Evolutionary conservation across 30 jellyfish, hydroid and myxozoan genomes (phyloP).

Genomic region (Cassiopea xamachana): DNA sequence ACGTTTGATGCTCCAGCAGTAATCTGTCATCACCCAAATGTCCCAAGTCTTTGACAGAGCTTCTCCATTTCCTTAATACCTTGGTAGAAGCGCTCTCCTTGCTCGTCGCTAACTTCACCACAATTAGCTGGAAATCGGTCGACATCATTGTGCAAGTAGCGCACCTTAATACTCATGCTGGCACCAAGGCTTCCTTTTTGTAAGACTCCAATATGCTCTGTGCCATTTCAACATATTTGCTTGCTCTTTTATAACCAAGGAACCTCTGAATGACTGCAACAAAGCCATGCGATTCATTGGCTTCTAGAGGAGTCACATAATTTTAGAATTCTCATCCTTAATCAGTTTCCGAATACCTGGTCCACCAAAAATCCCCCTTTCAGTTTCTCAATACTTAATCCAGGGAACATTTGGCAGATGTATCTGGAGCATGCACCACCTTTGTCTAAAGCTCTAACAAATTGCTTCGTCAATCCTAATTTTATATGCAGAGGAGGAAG

Average conservation of each 20-base stretch:
- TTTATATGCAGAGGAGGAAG: slow-evolving; percentile 38
- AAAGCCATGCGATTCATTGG: slow-evolving; percentile 19
- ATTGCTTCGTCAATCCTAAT: slow-evolving; percentile 38
- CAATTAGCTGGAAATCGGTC: slow-evolving; percentile 20
- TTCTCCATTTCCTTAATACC: slow-evolving; percentile 42
- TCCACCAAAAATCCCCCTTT: slow-evolving; percentile 13
- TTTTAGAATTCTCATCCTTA: neutral
- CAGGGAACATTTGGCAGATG: slow-evolving; percentile 45
- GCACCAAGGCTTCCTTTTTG: slow-evolving; percentile 8
- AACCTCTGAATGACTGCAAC: slow-evolving; percentile 19
- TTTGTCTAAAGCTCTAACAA: slow-evolving; percentile 37
- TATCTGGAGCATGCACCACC: slow-evolving; percentile 37
- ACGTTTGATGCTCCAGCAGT: slow-evolving; percentile 25
- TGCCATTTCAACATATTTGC: slow-evolving; percentile 10
- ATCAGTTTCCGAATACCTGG: slow-evolving; percentile 1
- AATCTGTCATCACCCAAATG: slow-evolving; percentile 26
- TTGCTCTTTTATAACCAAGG: slow-evolving; percentile 32
- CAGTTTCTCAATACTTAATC: slow-evolving; percentile 41
- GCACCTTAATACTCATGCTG: slow-evolving; percentile 38
- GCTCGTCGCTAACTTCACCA: slow-evolving; percentile 42
- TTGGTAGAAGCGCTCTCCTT: slow-evolving; percentile 19
- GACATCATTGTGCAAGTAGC: slow-evolving; percentile 15
- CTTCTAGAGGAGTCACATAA: slow-evolving; percentile 1
- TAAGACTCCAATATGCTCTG: slow-evolving; percentile 19
- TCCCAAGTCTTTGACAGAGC: slow-evolving; percentile 42